A percentile compares a stretch with the other conserved stretches of the same genome.
These are phyloP conservation scores for Thunnus maccoyii DNA, from an alignment of 2,113 vertebrate species.

Conservation along the genomic window DNA sequence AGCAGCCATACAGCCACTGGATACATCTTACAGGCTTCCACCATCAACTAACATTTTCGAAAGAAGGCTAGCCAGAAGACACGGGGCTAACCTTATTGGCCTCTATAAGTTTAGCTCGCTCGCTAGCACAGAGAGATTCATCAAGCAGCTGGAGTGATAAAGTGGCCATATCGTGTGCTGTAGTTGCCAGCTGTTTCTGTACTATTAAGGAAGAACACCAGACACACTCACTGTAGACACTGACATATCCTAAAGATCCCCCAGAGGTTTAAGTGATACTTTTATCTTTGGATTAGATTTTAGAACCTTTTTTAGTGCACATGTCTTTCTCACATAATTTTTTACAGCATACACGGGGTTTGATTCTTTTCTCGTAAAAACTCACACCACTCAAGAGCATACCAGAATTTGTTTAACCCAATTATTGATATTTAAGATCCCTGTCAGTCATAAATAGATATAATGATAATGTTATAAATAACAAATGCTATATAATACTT, in stretches of 20 bases:
- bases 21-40: slow-evolving; percentile 44
- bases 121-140: slow-evolving; percentile 13
- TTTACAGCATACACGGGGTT: neutral
- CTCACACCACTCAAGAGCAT: neutral
- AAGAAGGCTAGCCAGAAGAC: slow-evolving; percentile 19
- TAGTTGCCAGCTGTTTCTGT: slow-evolving; percentile 28
- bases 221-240: slow-evolving; percentile 14
- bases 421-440: neutral
- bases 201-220: slow-evolving; percentile 38
- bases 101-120: slow-evolving; percentile 7
- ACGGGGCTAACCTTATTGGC: slow-evolving; percentile 1
- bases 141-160: slow-evolving; percentile 56
- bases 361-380: too few species aligned
- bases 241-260: slow-evolving; percentile 3
- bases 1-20: slow-evolving; percentile 36
- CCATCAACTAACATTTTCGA: slow-evolving; percentile 3
- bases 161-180: neutral
- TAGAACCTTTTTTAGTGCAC: slow-evolving; percentile 3
- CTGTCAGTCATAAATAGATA: too few species aligned
- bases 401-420: neutral
- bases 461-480: too few species aligned
- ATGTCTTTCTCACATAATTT: neutral
- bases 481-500: too few species aligned
- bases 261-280: neutral
- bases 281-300: neutral